Base-by-base conservation (phyloP, 2,113 vertebrate species). In the Cavia aperea region DNA sequence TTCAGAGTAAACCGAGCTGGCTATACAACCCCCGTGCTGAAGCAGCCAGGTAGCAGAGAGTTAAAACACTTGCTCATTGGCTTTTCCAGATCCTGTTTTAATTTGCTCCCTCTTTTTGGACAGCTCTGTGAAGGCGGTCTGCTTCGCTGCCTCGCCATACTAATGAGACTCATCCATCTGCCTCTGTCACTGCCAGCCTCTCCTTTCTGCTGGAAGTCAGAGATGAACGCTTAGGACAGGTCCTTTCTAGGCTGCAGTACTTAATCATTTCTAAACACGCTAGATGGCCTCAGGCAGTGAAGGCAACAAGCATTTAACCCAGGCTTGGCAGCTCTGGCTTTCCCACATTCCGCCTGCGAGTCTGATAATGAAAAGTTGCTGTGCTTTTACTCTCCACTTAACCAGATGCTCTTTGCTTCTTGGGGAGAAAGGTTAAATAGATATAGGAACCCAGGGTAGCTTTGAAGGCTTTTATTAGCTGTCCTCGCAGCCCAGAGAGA, bases 91-190 rank as follows among this genome's bases (percentile, higher is more conserved):
- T 98, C 97, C 98, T 97, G 89, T 98, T 98, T 98, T 98, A 98
- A 98, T 98, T 98, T 98, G 97, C 97, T 98, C 94, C 97, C 97
- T 97, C 97, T 97, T 98, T 98, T 98, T 98, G 98, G 98, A 98
- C 98, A 98, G 98, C 97, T 98, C 97, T 97, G 98, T 98, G 97
- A 98, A 98, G 98, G 98, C 98, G 98, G 98, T 97, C 98, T 98
- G 98, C 98, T 98, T 98, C 96, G 97, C 97, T 98, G 98, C 97
- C 97, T 98, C 92, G 92, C 98, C 98, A 98, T 98, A 98, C 98
- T 98, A 98, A 98, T 98, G 98, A 98, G 98, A 98, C 98, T 98
- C 98, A 98, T 98, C 98, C 98, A 98, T 98, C 98, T 98, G 98
- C 98, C 97, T 98, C 98, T 98, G 98, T 98, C 98, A 98, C 97